Evolutionary conservation across 2,113 vertebrate genomes (phyloP).

Genomic region (Thamnophis sirtalis): DNA sequence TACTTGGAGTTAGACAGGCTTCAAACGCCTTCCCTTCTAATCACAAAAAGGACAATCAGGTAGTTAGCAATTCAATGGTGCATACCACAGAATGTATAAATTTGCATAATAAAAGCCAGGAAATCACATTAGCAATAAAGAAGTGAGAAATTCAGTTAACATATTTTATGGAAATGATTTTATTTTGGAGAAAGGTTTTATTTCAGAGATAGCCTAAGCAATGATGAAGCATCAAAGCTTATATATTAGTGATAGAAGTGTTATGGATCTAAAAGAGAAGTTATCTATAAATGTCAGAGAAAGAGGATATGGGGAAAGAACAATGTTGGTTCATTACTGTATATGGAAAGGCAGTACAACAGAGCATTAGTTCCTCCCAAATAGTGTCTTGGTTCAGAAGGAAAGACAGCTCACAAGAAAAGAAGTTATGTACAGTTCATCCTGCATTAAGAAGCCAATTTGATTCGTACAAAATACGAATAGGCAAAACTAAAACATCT

Average conservation of each 20-base stretch:
- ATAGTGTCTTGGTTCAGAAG: background rate
- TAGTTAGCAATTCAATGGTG: background rate
- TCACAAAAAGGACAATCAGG: background rate
- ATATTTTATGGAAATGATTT: background rate
- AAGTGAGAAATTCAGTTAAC: background rate
- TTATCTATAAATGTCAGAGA: background rate
- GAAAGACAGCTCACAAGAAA: background rate
- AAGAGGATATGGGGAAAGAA: background rate
- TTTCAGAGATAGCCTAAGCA: background rate
- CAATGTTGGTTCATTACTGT: background rate
- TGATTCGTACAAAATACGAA: background rate
- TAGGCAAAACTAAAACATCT: background rate
- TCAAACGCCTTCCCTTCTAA: background rate
- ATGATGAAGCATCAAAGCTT: background rate
- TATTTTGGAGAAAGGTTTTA: background rate
- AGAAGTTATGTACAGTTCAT: background rate
- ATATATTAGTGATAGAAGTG: background rate
- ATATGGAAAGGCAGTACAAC: background rate
- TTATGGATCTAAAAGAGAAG: background rate
- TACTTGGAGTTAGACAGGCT: background rate
- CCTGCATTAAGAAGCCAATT: background rate
- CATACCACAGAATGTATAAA: background rate
- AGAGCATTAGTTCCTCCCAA: background rate
- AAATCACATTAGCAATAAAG: background rate
- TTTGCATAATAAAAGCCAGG: background rate